Evolutionary conservation across 2,113 vertebrate genomes (phyloP).

Genomic region (Python bivittatus): DNA sequence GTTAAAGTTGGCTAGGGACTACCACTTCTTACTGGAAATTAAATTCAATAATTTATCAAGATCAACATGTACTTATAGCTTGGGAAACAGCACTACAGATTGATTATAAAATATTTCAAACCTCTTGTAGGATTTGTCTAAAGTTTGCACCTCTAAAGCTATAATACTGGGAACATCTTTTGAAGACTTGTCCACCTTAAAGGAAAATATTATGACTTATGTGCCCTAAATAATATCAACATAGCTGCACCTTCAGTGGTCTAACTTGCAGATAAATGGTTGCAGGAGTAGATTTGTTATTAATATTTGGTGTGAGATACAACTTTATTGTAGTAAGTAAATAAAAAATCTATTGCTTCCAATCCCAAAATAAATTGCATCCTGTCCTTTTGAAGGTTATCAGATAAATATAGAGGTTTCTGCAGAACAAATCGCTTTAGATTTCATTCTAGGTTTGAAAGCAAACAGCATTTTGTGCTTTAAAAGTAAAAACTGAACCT

Average conservation of each 20-base stretch:
- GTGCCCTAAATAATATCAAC: not conserved
- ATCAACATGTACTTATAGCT: not conserved
- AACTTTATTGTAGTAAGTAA: not conserved
- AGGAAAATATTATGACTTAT: not conserved
- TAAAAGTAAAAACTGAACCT: not conserved
- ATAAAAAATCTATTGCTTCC: not conserved
- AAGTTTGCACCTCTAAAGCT: not conserved
- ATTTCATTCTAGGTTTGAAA: not conserved
- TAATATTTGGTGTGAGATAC: not conserved
- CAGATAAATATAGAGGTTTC: not conserved
- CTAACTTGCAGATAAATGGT: not conserved
- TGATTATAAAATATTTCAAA: not conserved
- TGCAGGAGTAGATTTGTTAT: not conserved
- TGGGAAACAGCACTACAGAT: not conserved
- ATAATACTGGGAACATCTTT: not conserved
- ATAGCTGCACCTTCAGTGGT: not conserved
- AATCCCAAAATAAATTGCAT: not conserved
- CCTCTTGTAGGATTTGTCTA: not conserved
- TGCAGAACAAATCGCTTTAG: not conserved
- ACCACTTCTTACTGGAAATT: not conserved
- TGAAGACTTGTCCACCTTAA: not conserved
- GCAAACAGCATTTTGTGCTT: not conserved
- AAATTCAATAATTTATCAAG: not conserved
- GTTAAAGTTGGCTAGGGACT: no score
- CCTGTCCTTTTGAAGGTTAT: not conserved